Conservation (phyloP, 2,113 vertebrate genomes). For the Chionodraco myersi region DNA sequence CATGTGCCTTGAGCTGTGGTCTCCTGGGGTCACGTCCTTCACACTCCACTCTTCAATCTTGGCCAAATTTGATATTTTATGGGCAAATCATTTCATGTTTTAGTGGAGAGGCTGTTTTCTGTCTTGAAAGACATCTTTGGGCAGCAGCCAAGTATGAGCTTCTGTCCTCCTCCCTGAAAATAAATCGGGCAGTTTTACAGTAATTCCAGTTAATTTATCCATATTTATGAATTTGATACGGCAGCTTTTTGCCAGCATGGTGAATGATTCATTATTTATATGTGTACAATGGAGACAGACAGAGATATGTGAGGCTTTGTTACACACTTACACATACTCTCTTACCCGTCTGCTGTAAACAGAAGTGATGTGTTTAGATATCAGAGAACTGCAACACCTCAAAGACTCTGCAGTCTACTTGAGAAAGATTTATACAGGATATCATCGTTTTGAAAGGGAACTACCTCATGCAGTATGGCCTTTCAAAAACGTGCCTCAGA, state of each 20-base stretch:
- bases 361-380: neutral
- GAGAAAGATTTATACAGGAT: conserved; percentile 20
- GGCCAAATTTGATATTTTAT: neutral
- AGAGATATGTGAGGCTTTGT: neutral
- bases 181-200: neutral
- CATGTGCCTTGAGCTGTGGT: neutral
- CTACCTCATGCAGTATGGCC: neutral
- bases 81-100: conserved; percentile 6
- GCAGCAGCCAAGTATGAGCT: neutral
- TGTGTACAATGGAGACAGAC: neutral
- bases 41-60: neutral
- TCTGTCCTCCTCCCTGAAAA: neutral
- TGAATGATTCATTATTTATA: neutral
- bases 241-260: neutral
- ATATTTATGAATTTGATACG: conserved; percentile 3
- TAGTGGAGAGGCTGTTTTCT: neutral
- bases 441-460: conserved; percentile 6
- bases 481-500: neutral
- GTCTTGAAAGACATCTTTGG: conserved; percentile 2
- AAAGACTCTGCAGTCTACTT: neutral
- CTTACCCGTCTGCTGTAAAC: neutral
- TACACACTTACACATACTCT: neutral
- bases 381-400: conserved; percentile 11
- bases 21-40: neutral
- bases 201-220: neutral